These are phyloP conservation scores for Diploscapter pachys DNA, from an alignment of 1,140 invertebrate genomes.

Conservation along the genomic window DNA sequence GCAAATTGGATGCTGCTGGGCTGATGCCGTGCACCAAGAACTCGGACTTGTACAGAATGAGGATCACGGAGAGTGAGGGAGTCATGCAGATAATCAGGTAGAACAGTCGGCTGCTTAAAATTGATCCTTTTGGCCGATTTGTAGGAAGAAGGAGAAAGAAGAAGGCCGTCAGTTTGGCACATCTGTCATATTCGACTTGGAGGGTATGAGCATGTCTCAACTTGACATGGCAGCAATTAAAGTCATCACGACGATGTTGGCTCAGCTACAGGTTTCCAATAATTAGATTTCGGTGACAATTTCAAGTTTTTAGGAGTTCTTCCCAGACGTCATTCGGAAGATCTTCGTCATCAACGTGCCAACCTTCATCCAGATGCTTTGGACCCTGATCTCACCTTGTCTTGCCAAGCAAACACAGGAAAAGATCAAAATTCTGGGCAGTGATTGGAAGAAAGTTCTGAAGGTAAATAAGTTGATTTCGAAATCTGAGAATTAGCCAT, in stretches of 20 bases:
- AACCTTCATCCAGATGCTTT: constrained; percentile 42
- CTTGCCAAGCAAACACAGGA: constrained; percentile 47
- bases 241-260: constrained; percentile 40
- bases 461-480: constrained; percentile 21
- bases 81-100: constrained; percentile 48
- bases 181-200: constrained; percentile 48
- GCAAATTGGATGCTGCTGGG: constrained; percentile 42
- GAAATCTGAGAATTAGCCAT: neutral
- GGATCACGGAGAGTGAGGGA: constrained; percentile 51
- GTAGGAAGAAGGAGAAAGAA: constrained; percentile 24
- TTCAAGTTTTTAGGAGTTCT: constrained; percentile 34
- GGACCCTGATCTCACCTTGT: constrained; percentile 38
- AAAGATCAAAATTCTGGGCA: constrained; percentile 46
- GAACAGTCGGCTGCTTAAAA: neutral
- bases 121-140: neutral
- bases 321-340: constrained; percentile 48
- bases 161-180: constrained; percentile 38
- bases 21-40: constrained; percentile 41
- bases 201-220: constrained; percentile 41
- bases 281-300: neutral
- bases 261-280: constrained; percentile 37
- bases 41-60: constrained; percentile 44
- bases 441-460: constrained; percentile 44
- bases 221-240: constrained; percentile 43
- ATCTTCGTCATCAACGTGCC: constrained; percentile 43